Percentiles rank a stretch among this genome's conserved stretches.
Conservation (phyloP, 2,888 invertebrate genomes). For the Conus canariensis region DNA sequence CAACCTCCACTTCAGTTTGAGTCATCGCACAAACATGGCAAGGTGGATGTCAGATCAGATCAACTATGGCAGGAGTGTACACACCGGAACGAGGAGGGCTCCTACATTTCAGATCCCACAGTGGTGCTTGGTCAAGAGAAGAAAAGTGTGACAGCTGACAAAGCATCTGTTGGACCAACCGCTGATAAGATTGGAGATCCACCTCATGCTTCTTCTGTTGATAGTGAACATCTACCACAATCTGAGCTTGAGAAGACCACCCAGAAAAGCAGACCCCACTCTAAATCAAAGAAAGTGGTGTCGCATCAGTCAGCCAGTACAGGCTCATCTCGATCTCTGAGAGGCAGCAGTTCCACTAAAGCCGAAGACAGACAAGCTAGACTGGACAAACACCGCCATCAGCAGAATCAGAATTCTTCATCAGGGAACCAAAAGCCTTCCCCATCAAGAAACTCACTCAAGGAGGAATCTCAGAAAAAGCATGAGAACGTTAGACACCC, state of each 20-base stretch:
- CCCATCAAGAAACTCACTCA: background rate
- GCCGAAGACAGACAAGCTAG: background rate
- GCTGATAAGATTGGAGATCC: too few relatives aligned
- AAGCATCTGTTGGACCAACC: too few relatives aligned
- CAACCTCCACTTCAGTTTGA: background rate
- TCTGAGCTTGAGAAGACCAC: too few relatives aligned
- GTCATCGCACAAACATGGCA: background rate
- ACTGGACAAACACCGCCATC: constrained; percentile 17
- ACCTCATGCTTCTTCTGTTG: too few relatives aligned
- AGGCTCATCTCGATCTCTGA: background rate
- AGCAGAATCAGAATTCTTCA: background rate
- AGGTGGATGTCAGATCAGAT: background rate
- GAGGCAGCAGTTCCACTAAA: background rate
- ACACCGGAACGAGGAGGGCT: background rate
- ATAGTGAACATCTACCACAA: too few relatives aligned
- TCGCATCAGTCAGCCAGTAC: background rate
- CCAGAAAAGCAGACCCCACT: background rate
- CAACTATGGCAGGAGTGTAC: background rate
- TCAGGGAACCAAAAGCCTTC: background rate
- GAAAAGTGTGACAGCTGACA: background rate
- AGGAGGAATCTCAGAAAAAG: background rate
- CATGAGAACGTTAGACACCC: background rate
- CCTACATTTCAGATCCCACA: background rate
- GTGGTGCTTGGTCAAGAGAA: background rate
- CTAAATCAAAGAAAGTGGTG: background rate